Evolutionary conservation across 2,888 invertebrate genomes (phyloP).

Genomic region (Drosophila imparisetae): DNA sequence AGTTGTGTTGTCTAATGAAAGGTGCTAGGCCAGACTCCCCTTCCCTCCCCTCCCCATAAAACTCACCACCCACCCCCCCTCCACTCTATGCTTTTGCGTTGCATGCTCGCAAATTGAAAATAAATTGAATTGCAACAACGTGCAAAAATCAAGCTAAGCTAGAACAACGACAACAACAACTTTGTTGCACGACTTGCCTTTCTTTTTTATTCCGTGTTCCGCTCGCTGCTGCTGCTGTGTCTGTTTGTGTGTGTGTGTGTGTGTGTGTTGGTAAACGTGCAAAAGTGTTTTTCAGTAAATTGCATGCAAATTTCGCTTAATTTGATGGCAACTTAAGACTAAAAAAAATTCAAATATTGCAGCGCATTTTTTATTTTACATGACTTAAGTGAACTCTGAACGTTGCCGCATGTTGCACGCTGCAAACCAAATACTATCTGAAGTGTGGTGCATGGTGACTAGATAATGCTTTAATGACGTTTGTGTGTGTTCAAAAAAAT

Average conservation of each 20-base stretch:
- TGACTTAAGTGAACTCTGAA: conserved; percentile 2
- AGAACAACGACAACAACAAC: conserved; percentile 31
- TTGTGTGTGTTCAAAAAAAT: background rate
- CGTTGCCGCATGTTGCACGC: conserved; percentile 23
- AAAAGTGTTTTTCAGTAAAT: conserved; percentile 64
- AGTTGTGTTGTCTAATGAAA: conserved; percentile 68
- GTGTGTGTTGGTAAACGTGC: conserved; percentile 29
- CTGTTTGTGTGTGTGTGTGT: conserved; percentile 4
- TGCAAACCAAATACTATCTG: conserved; percentile 5
- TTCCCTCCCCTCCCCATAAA: background rate
- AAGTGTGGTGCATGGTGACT: background rate
- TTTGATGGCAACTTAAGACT: conserved; percentile 36
- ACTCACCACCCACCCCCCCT: background rate
- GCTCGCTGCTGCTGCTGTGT: conserved; percentile 3
- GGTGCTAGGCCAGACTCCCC: conserved; percentile 38
- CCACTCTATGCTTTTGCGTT: conserved; percentile 28
- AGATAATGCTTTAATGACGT: conserved; percentile 13
- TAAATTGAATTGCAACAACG: conserved; percentile 74
- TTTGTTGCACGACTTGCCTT: conserved; percentile 16
- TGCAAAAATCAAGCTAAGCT: conserved; percentile 61
- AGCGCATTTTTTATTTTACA: conserved; percentile 18
- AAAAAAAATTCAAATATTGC: conserved; percentile 17
- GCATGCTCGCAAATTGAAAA: conserved; percentile 77
- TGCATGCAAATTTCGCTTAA: conserved; percentile 72
- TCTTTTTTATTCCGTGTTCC: conserved; percentile 11